A percentile compares a stretch with the other conserved stretches of the same genome.
phyloP scores from a whole-genome alignment of 2,797 vertebrate genomes.

The Eulemur mongoz region DNA sequence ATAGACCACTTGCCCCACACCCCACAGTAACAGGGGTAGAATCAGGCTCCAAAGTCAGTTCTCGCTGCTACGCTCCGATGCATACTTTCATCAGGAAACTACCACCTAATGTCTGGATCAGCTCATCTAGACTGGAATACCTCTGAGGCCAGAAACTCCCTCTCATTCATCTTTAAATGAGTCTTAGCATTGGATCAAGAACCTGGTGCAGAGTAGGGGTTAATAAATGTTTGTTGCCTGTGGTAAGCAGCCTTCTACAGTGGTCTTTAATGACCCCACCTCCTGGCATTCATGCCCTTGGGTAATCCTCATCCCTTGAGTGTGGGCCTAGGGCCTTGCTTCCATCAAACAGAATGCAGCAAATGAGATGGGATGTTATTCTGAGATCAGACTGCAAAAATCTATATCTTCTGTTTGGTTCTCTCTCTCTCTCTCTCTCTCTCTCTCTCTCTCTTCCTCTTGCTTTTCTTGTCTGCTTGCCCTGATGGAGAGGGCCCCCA shows the following conservation, averaged over 20 bases:
- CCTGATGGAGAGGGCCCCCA: background rate
- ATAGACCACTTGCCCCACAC: background rate
- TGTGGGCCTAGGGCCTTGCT: background rate
- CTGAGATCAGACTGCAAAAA: background rate
- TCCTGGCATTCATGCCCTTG: background rate
- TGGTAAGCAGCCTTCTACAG: background rate
- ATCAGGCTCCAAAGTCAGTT: background rate
- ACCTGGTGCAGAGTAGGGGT: too few relatives aligned
- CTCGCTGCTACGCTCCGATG: background rate
- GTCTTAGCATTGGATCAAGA: background rate
- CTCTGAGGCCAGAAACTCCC: background rate
- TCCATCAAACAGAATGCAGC: background rate
- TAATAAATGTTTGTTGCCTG: background rate
- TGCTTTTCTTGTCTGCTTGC: background rate
- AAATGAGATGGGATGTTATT: background rate
- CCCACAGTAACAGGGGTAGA: background rate
- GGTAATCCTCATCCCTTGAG: too few relatives aligned
- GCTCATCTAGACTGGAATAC: background rate
- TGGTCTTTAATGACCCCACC: background rate
- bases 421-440: too few relatives aligned
- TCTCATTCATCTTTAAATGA: background rate
- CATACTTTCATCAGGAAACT: background rate
- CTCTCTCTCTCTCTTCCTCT: too few relatives aligned
- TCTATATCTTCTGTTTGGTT: background rate
- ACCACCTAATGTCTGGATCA: background rate